Percentiles rank a stretch among this genome's conserved stretches.
Conservation (phyloP, 2,888 invertebrate genomes). For the Lottia gigantea region DNA sequence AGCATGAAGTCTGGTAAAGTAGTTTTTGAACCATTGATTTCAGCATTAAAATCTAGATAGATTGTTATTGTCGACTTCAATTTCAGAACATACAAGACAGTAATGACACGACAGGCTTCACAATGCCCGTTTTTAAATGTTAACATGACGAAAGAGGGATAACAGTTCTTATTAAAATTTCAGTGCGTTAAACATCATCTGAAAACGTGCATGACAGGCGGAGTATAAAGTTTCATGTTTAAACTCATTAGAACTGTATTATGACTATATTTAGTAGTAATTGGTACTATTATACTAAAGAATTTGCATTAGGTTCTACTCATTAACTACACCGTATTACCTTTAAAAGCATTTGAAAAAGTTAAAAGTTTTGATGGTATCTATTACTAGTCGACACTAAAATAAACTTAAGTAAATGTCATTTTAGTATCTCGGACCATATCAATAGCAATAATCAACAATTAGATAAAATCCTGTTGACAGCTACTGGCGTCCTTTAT, state of each 20-base stretch:
- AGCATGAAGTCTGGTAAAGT: no score
- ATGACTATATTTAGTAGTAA: background rate
- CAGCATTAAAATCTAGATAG: no score
- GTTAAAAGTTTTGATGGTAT: slow-evolving; percentile 1
- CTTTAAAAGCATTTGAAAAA: slow-evolving; percentile 6
- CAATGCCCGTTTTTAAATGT: no score
- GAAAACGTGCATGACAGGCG: no score
- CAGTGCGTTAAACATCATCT: no score
- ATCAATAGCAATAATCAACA: slow-evolving; percentile 9
- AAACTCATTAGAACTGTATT: slow-evolving; percentile 2
- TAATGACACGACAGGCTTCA: no score
- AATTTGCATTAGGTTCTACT: background rate
- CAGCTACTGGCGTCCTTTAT: slow-evolving; percentile 2
- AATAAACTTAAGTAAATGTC: slow-evolving; percentile 9
- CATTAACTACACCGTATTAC: slow-evolving; percentile 5
- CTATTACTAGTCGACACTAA: background rate
- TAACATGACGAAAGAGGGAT: no score
- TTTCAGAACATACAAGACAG: no score
- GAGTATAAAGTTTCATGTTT: background rate
- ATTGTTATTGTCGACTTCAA: no score
- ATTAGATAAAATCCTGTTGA: slow-evolving; percentile 8
- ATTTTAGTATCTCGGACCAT: background rate
- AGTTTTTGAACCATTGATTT: no score
- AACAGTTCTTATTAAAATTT: no score
- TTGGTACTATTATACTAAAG: background rate